Evolutionary conservation across 2,888 invertebrate species (phyloP), one percentile per base, ranked within the genome.

Genomic region (Caenorhabditis uteleia): DNA sequence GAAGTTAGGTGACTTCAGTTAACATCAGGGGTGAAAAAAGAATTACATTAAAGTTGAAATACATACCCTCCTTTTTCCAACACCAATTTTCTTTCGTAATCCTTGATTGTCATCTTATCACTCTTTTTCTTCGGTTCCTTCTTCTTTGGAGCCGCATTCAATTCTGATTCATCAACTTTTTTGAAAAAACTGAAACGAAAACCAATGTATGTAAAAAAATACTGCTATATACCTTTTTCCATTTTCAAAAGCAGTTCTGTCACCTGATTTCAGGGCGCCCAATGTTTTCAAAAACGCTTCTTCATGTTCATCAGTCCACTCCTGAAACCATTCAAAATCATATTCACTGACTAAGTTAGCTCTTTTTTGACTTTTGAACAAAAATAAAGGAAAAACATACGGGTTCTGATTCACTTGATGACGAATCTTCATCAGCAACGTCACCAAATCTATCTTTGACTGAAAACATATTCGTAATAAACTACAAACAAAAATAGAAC

Each of bases 281-380:
- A 95, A 85, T 0, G 94, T 91, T 85, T 90, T 91, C 39, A 92
- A 89, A 84, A 97, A 97, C 70, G 91, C 90, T 73, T 90, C 89
- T 81, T 95, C 94, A 43, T 89, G 86, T 70, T 89, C 88, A 76
- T 89, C 88, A 0, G 89, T 84, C 84, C 89, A 74, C 84, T 88
- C 87, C 87, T 88, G 29, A 29, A 38, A 1, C 18, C 16, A 16
- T 20, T 6, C 26, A 16, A 38, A 38, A 38, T 16, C n/a, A 16
- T 12, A 7, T 10, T 8, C 38, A 38, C 6, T 38, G 38, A 26
- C 38, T 39, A 18, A 27, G 1, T 20, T n/a, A n/a, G n/a, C n/a
- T n/a, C n/a, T n/a, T n/a, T n/a, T n/a, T n/a, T n/a, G n/a, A n/a
- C 5, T 33, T 4, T 23, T n/a, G n/a, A n/a, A n/a, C 10, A 20